phyloP scores from a whole-genome alignment of 2,113 vertebrate genomes.

The Aspidoscelis tigris region DNA sequence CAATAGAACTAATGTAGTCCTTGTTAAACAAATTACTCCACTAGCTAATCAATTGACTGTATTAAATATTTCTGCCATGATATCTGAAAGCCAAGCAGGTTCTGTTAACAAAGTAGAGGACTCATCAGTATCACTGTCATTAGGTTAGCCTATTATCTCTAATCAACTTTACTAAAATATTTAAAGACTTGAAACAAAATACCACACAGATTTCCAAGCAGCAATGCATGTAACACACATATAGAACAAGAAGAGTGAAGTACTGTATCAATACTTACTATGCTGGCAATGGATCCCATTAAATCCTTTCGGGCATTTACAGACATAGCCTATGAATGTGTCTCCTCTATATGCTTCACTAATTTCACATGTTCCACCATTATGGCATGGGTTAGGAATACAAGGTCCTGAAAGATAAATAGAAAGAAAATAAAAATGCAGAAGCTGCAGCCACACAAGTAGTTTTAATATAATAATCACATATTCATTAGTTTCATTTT shows the following conservation, averaged over 20 bases:
- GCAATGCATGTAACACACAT: too few species aligned
- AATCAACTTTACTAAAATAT: not conserved
- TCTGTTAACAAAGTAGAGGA: not conserved
- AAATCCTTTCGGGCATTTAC: conserved; percentile 93
- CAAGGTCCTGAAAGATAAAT: conserved; percentile 84
- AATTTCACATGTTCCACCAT: conserved; percentile 94
- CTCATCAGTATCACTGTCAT: not conserved
- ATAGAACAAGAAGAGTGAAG: not conserved
- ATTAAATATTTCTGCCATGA: not conserved
- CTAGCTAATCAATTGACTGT: too few species aligned
- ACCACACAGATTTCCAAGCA: not conserved
- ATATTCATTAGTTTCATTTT: not conserved
- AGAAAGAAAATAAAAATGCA: conserved; percentile 13
- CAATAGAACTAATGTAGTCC: too few species aligned
- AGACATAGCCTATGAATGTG: conserved; percentile 96
- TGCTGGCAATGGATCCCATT: conserved; percentile 97
- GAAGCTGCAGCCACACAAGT: not conserved
- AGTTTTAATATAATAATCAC: not conserved
- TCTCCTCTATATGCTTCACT: conserved; percentile 95
- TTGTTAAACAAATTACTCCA: too few species aligned
- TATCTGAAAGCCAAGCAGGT: not conserved
- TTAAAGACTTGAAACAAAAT: not conserved
- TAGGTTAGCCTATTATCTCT: not conserved
- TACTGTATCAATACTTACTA: conserved; percentile 84
- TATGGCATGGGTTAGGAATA: conserved; percentile 96